Evolutionary conservation across 2,797 vertebrate genomes (phyloP).

Genomic region (Pseudochirops corinnae): DNA sequence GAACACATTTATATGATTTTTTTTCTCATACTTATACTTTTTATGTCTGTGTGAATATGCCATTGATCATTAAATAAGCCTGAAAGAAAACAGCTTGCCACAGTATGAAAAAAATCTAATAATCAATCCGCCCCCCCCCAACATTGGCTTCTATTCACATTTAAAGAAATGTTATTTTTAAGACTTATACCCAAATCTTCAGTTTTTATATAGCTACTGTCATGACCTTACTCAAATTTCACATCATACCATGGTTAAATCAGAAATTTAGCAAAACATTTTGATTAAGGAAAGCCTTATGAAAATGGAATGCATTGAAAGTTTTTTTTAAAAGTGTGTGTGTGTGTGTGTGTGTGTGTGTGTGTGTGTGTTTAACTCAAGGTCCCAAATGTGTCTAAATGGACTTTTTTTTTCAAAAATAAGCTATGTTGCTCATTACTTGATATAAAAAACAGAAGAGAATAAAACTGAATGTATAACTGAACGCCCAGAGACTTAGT

Average conservation of each 20-base stretch:
- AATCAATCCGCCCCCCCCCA: not conserved
- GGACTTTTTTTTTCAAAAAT: not conserved
- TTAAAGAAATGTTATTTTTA: conserved; percentile 39
- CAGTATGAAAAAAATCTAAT: not conserved
- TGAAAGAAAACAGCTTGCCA: not conserved
- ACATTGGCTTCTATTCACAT: not conserved
- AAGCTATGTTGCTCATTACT: not conserved
- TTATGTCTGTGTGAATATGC: conserved; percentile 6
- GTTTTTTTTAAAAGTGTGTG: conserved; percentile 41
- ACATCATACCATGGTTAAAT: not conserved
- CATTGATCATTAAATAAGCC: not conserved
- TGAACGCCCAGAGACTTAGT: conserved; percentile 4
- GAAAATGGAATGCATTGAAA: conserved; percentile 1
- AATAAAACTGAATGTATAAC: not conserved
- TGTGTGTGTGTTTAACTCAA: not conserved
- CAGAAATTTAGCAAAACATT: conserved; percentile 38
- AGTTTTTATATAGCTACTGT: conserved; percentile 9
- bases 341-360: not conserved
- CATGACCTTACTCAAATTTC: conserved; percentile 18
- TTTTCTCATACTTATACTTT: conserved; percentile 26
- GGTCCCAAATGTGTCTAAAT: conserved; percentile 16
- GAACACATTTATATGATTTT: not conserved
- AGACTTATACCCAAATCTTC: not conserved
- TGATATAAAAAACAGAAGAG: not conserved
- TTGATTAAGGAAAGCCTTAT: conserved; percentile 26